Evolutionary conservation across 1,140 invertebrate genomes (phyloP).

Genomic region (Drosophila littoralis): DNA sequence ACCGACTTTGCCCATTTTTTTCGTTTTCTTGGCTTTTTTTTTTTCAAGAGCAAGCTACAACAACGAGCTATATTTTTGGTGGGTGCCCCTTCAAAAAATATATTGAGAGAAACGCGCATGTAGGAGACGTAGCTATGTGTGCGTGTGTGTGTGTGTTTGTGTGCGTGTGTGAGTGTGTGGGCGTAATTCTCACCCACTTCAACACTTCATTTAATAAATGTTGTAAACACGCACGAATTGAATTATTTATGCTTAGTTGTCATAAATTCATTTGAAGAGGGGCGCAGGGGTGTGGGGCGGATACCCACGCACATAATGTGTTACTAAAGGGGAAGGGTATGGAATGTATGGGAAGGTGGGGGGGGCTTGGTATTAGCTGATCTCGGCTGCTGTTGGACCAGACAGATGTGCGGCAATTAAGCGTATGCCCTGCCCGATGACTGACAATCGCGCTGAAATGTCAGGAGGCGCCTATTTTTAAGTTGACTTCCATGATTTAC

Average conservation of each 20-base stretch:
- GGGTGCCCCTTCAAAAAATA: conserved; percentile 4
- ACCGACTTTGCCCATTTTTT: conserved; percentile 26
- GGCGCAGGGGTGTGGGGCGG: neutral
- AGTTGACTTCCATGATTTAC: conserved; percentile 24
- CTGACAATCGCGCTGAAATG: conserved; percentile 40
- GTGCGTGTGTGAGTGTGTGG: conserved; percentile 20
- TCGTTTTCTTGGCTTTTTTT: conserved; percentile 9
- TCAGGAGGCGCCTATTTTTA: conserved; percentile 49
- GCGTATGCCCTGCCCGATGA: conserved; percentile 22
- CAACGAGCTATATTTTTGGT: conserved; percentile 23
- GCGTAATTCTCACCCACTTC: conserved; percentile 45
- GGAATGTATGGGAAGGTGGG: too few species aligned
- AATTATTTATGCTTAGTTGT: conserved; percentile 56
- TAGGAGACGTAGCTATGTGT: neutral
- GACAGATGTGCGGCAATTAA: conserved; percentile 44
- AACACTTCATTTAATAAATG: conserved; percentile 56
- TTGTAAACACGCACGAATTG: conserved; percentile 55
- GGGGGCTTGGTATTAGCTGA: too few species aligned
- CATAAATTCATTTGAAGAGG: conserved; percentile 48
- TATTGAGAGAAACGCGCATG: neutral
- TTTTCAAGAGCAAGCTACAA: conserved; percentile 1
- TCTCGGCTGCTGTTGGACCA: neutral
- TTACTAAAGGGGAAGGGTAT: neutral
- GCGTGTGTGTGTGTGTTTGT: neutral
- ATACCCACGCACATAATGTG: conserved; percentile 12